Percentiles rank a stretch among this genome's conserved stretches.
Conservation (phyloP, 2,888 invertebrate genomes). For the Scrobipalpa costella region DNA sequence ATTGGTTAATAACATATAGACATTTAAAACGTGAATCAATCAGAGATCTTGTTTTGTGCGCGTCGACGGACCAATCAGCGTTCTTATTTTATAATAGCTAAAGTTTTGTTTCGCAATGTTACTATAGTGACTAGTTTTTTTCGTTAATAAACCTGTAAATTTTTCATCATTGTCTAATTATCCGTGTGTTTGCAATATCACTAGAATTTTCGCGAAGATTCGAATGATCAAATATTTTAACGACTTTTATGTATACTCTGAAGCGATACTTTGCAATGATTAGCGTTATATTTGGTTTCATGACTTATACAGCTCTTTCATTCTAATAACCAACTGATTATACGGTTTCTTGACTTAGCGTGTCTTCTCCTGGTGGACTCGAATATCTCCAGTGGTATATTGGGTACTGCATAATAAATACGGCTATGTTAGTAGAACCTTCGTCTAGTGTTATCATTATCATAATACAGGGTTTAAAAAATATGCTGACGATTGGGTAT, state of each 20-base stretch:
- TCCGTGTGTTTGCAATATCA: too few relatives aligned
- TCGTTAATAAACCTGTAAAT: too few relatives aligned
- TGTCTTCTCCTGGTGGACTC: conserved; percentile 79
- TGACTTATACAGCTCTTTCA: conserved; percentile 61
- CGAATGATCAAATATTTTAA: not conserved
- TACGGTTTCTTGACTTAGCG: conserved; percentile 80
- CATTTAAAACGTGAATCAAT: too few relatives aligned
- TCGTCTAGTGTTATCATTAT: conserved; percentile 22
- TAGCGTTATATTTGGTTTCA: conserved; percentile 67
- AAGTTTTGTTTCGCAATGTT: too few relatives aligned
- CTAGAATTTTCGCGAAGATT: too few relatives aligned
- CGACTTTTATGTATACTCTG: conserved; percentile 11
- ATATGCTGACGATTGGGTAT: not conserved
- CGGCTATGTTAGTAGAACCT: conserved; percentile 73
- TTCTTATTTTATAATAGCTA: too few relatives aligned
- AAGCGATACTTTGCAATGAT: conserved; percentile 70
- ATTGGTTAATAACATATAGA: too few relatives aligned
- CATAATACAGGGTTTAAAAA: not conserved
- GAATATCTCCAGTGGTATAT: conserved; percentile 81
- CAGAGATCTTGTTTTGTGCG: too few relatives aligned
- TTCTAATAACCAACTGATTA: conserved; percentile 81
- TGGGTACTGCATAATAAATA: conserved; percentile 81
- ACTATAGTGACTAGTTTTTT: too few relatives aligned
- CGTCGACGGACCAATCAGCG: too few relatives aligned
- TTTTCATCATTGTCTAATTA: too few relatives aligned